Percentiles rank a stretch among this genome's conserved stretches.
phyloP scores from a whole-genome alignment of 2,113 vertebrate genomes.

The Centrocercus urophasianus region DNA sequence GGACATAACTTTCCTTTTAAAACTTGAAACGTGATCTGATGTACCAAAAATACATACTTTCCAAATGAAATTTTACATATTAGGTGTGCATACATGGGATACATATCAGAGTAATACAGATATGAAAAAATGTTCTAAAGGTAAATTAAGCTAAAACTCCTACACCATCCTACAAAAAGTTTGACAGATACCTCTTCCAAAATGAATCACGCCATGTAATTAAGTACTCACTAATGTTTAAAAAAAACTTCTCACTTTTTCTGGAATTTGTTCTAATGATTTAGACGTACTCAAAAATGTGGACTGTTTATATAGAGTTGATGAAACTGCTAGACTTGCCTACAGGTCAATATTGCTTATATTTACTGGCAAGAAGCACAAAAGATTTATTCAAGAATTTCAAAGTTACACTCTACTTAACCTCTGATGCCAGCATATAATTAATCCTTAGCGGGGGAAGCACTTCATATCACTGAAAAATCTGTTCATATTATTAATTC shows the following conservation, averaged over 20 bases:
- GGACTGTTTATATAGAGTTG: background rate
- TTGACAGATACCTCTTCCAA: background rate
- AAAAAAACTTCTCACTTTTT: background rate
- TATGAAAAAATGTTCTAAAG: background rate
- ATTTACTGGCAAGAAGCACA: background rate
- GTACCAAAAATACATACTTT: background rate
- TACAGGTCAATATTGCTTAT: background rate
- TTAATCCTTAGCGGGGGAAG: background rate
- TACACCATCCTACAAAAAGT: background rate
- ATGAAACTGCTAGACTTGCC: background rate
- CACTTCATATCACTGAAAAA: background rate
- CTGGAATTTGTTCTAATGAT: background rate
- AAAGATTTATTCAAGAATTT: background rate
- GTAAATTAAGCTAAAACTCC: slow-evolving; percentile 17
- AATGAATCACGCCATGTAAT: slow-evolving; percentile 9
- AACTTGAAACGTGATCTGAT: background rate
- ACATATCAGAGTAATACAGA: rapidly evolving
- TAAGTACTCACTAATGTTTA: background rate
- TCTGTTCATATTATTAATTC: background rate
- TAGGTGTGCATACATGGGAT: background rate
- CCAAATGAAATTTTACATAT: background rate
- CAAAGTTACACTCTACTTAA: background rate
- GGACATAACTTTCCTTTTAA: background rate
- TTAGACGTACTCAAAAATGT: background rate
- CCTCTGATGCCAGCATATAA: background rate